Conservation (phyloP, 2,797 vertebrate species). For the Peromyscus attwateri region DNA sequence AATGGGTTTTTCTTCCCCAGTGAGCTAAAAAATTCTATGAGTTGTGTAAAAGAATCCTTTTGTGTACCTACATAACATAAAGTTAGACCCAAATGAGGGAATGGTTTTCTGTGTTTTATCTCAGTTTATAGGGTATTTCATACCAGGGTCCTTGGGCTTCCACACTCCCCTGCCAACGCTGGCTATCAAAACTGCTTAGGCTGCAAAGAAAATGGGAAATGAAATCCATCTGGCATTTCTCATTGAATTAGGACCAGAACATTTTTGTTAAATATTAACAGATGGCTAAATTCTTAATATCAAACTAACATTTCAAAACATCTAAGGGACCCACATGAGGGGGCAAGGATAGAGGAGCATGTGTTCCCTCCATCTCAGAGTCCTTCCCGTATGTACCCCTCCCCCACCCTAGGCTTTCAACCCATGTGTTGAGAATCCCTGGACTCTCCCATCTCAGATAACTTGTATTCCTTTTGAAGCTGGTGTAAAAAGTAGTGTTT, state of each 20-base stretch:
- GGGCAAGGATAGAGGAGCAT: slow-evolving; percentile 64
- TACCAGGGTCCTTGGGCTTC: slow-evolving; percentile 69
- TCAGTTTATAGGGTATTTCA: slow-evolving; percentile 48
- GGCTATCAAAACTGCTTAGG: slow-evolving; percentile 84
- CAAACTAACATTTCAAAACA: slow-evolving; percentile 83
- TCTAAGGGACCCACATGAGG: slow-evolving; percentile 80
- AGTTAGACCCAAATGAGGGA: not conserved
- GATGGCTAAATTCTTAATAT: slow-evolving; percentile 86
- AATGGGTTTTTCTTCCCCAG: not conserved
- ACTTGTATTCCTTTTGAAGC: slow-evolving; percentile 50
- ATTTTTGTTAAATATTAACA: slow-evolving; percentile 86
- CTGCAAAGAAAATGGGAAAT: slow-evolving; percentile 85
- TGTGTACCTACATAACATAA: slow-evolving; percentile 29
- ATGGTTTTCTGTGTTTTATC: slow-evolving; percentile 50
- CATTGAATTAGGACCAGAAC: slow-evolving; percentile 86
- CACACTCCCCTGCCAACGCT: slow-evolving; percentile 70
- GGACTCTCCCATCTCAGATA: slow-evolving; percentile 16
- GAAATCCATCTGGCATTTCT: slow-evolving; percentile 84
- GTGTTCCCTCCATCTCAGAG: slow-evolving; percentile 69
- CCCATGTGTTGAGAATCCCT: slow-evolving; percentile 28
- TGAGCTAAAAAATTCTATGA: slow-evolving; percentile 8
- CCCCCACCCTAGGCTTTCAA: not conserved
- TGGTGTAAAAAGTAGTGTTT: slow-evolving; percentile 62
- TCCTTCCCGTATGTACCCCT: not conserved
- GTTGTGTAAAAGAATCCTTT: not conserved